Evolutionary conservation across 2,888 invertebrate species (phyloP).

Genomic region (Nasonia oneida): DNA sequence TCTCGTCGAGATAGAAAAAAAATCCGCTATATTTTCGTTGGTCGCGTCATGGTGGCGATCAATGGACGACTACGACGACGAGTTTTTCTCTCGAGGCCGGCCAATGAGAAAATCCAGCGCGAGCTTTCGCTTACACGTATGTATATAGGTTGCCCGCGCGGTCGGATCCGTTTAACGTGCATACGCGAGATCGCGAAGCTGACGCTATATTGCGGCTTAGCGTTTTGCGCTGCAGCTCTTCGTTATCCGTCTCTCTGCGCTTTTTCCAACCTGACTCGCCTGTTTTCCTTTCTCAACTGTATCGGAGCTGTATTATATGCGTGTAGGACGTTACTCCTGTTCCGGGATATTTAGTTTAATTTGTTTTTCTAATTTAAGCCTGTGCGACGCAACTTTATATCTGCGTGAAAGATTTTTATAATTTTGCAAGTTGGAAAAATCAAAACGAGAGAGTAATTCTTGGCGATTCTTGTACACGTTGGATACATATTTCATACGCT

Average conservation of each 20-base stretch:
- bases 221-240: slow-evolving; percentile 4
- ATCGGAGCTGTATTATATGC: background rate
- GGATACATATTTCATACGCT: slow-evolving; percentile 32
- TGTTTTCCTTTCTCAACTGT: background rate
- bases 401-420: background rate
- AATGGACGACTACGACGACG: slow-evolving; percentile 13
- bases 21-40: background rate
- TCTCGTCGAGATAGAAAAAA: background rate
- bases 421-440: too few relatives aligned
- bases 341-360: background rate
- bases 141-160: background rate
- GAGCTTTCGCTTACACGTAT: background rate
- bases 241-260: slow-evolving; percentile 11
- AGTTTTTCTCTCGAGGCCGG: slow-evolving; percentile 40
- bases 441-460: background rate
- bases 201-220: slow-evolving; percentile 36
- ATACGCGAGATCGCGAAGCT: slow-evolving; percentile 26
- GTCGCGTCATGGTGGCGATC: slow-evolving; percentile 12
- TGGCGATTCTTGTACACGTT: slow-evolving; percentile 5
- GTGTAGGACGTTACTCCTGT: background rate
- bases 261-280: background rate
- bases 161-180: slow-evolving; percentile 44
- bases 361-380: background rate
- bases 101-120: slow-evolving; percentile 57
- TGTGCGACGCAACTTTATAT: background rate